Evolutionary conservation across 2,797 vertebrate species (phyloP).

Genomic region (Gila robusta): DNA sequence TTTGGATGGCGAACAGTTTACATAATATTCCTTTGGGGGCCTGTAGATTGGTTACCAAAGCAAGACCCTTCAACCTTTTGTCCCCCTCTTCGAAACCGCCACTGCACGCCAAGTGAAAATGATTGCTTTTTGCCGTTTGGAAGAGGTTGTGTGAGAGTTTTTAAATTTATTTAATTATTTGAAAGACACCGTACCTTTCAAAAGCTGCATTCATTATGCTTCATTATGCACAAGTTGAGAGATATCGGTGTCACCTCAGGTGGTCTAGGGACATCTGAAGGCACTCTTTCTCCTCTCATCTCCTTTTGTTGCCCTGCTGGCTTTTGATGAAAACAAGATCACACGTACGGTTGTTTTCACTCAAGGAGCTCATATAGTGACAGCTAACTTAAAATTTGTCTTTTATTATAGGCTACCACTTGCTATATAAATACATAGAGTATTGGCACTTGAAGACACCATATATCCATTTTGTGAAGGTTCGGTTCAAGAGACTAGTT

Average conservation of each 20-base stretch:
- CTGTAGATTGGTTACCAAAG: constrained; percentile 28
- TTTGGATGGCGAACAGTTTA: constrained; percentile 24
- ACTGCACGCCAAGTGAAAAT: neutral
- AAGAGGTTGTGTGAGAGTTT: constrained; percentile 45
- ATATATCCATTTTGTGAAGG: neutral
- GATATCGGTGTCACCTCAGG: constrained; percentile 64
- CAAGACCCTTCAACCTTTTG: neutral
- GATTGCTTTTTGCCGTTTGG: neutral
- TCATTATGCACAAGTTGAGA: constrained; percentile 57
- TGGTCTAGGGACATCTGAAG: constrained; percentile 64
- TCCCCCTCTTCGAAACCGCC: neutral
- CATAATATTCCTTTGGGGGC: constrained; percentile 21
- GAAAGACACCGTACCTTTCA: constrained; percentile 60
- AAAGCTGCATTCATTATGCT: constrained; percentile 64
- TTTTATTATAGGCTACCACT: constrained; percentile 1
- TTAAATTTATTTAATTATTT: constrained; percentile 62
- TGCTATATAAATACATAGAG: constrained; percentile 4
- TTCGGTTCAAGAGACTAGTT: neutral
- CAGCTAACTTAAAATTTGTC: constrained; percentile 12
- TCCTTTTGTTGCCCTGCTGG: constrained; percentile 57
- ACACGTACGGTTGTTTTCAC: constrained; percentile 29
- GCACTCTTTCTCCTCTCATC: constrained; percentile 49
- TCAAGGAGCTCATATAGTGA: constrained; percentile 4
- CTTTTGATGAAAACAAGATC: constrained; percentile 55
- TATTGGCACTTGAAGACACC: neutral